A percentile compares a stretch with the other conserved stretches of the same genome.
Evolutionary conservation across 2,113 vertebrate genomes (phyloP).

Genomic region (Equus przewalskii): DNA sequence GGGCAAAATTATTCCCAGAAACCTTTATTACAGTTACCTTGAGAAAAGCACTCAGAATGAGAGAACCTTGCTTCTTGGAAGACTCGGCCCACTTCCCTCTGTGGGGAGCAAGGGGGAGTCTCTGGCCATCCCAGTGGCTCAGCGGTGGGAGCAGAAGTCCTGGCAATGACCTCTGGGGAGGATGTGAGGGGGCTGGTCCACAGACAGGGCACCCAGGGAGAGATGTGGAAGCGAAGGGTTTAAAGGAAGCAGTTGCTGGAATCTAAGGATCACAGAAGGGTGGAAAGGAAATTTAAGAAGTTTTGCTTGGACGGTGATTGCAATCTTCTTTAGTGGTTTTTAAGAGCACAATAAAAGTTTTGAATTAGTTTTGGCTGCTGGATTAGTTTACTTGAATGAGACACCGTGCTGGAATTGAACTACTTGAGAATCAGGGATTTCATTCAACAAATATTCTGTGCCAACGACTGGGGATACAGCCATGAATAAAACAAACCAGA

Average conservation of each 20-base stretch:
- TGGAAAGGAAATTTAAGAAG: neutral
- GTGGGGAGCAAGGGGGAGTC: neutral
- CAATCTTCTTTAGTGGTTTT: neutral
- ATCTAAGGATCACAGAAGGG: neutral
- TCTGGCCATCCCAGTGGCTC: neutral
- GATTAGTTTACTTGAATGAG: neutral
- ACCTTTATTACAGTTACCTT: neutral
- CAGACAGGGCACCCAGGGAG: neutral
- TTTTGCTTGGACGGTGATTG: neutral
- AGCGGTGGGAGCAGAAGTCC: neutral
- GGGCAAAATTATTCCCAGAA: neutral
- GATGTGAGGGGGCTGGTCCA: rapidly evolving
- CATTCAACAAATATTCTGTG: neutral
- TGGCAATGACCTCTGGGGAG: neutral
- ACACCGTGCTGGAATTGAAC: neutral
- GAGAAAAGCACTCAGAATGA: neutral
- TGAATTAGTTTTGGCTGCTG: slow-evolving; percentile 20
- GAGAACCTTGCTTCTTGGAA: neutral
- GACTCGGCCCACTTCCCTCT: neutral
- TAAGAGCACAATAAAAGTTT: neutral
- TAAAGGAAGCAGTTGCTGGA: neutral
- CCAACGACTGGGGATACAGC: neutral
- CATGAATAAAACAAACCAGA: neutral
- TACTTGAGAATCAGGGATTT: neutral
- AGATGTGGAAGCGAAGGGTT: neutral